Evolutionary conservation across 2,113 vertebrate genomes (phyloP).

Genomic region (Sarotherodon lohbergeri): DNA sequence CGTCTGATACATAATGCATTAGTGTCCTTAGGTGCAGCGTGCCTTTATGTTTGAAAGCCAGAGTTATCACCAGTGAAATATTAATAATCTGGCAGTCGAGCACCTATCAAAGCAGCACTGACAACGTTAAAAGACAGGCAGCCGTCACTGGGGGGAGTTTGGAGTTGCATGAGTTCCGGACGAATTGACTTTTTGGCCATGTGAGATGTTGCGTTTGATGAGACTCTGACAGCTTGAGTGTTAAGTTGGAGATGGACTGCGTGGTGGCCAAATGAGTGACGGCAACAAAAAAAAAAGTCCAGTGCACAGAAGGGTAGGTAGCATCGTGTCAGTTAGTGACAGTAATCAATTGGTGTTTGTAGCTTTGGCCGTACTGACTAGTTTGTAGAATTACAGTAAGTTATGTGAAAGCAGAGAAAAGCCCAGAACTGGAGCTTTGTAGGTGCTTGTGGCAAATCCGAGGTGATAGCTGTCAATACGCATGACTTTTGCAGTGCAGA

Average conservation of each 20-base stretch:
- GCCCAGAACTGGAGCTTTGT: neutral
- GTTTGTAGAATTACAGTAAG: neutral
- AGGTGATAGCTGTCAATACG: neutral
- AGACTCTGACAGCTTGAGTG: neutral
- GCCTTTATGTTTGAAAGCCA: neutral
- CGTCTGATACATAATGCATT: neutral
- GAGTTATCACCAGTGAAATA: neutral
- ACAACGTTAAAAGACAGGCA: neutral
- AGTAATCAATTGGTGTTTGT: neutral
- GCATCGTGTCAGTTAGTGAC: neutral
- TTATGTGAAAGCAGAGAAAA: neutral
- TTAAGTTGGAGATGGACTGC: neutral
- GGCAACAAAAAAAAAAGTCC: neutral
- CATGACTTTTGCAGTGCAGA: neutral
- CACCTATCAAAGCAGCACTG: neutral
- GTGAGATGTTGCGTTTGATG: neutral
- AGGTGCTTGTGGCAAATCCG: neutral
- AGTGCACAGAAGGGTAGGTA: neutral
- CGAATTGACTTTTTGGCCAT: neutral
- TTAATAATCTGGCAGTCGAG: neutral
- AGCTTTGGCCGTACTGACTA: neutral
- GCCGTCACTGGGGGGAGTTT: neutral
- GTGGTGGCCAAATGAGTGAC: neutral
- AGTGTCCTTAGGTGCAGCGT: neutral
- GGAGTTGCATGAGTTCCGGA: neutral